Conservation (phyloP, 2,797 vertebrate species). For the Hemibagrus guttatus region DNA sequence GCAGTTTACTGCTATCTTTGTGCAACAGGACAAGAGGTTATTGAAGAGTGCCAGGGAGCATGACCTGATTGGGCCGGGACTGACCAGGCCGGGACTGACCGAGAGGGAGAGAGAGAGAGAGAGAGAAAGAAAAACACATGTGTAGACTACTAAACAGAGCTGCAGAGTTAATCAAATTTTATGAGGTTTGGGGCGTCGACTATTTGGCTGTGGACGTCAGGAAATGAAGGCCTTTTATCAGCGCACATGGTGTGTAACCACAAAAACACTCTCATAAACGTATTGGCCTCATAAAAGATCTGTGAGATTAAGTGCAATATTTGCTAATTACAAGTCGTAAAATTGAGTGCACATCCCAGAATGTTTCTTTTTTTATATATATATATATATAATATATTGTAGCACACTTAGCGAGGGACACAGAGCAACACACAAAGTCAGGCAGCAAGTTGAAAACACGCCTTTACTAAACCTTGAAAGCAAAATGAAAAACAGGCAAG, state of each 20-base stretch:
- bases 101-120: no score
- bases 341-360: not conserved
- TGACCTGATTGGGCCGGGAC: not conserved
- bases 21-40: constrained; percentile 41
- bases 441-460: no score
- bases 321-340: constrained; percentile 19
- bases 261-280: constrained; percentile 21
- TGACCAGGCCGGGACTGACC: not conserved
- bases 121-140: not conserved
- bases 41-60: constrained; percentile 23
- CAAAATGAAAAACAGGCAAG: no score
- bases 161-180: constrained; percentile 10
- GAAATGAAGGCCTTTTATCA: constrained; percentile 20
- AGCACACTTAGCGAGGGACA: no score
- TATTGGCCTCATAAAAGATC: constrained; percentile 13
- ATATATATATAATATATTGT: not conserved
- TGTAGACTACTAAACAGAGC: not conserved
- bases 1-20: constrained; percentile 43
- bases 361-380: not conserved
- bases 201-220: not conserved
- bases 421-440: no score
- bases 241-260: not conserved
- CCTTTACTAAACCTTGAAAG: no score
- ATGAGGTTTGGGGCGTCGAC: not conserved
- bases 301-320: constrained; percentile 14